Evolutionary conservation across 2,113 vertebrate genomes (phyloP).

Genomic region (Ameiurus melas): DNA sequence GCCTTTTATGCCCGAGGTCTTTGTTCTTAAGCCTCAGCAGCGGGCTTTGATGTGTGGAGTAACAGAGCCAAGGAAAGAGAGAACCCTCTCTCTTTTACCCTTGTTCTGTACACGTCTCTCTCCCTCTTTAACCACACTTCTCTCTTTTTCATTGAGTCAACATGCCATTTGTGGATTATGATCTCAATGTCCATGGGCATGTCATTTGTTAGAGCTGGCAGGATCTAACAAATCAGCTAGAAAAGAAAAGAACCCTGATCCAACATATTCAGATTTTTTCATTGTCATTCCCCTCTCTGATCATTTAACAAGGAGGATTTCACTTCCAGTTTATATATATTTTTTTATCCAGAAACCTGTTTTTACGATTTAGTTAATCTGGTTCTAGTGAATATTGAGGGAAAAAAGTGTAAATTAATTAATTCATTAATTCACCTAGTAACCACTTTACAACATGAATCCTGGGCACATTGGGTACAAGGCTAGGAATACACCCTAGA

Average conservation of each 20-base stretch:
- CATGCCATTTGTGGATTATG: conserved; percentile 82
- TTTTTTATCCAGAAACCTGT: not conserved
- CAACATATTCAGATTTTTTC: not conserved
- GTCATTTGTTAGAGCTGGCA: conserved; percentile 66
- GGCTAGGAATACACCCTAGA: not conserved
- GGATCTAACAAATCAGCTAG: not conserved
- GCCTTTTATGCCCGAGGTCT: conserved; percentile 76
- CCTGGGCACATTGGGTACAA: not conserved
- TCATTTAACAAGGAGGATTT: not conserved
- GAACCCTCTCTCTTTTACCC: conserved; percentile 51
- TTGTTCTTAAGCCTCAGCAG: conserved; percentile 79
- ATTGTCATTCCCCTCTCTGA: not conserved
- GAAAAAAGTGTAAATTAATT: not conserved
- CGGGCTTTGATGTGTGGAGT: conserved; percentile 84
- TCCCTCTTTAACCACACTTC: conserved; percentile 54
- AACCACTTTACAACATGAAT: not conserved
- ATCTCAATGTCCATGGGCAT: conserved; percentile 79
- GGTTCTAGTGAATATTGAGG: not conserved
- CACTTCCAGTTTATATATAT: not conserved
- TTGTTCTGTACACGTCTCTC: conserved; percentile 37
- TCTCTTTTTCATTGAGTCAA: conserved; percentile 78
- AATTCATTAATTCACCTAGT: not conserved
- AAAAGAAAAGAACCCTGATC: not conserved
- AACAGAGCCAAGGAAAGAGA: conserved; percentile 63
- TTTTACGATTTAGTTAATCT: not conserved